These are phyloP conservation scores for Sceloporus tristichus DNA, from an alignment of 2,113 vertebrate genomes.

Conservation along the genomic window DNA sequence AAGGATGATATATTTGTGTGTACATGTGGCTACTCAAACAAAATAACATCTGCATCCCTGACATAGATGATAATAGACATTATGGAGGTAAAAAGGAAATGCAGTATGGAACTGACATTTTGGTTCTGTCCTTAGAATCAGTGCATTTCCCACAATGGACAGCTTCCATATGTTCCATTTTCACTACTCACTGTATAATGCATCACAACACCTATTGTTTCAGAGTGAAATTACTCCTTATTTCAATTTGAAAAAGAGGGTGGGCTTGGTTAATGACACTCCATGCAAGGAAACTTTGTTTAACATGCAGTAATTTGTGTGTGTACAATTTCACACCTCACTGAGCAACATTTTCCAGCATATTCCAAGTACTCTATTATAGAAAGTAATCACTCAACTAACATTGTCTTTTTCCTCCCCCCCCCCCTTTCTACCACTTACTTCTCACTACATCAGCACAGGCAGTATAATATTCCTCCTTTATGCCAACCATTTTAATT, in stretches of 20 bases:
- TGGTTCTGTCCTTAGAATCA: neutral
- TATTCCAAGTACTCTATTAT: constrained; percentile 36
- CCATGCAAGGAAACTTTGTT: constrained; percentile 1
- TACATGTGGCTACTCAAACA: too few relatives aligned
- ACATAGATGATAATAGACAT: neutral
- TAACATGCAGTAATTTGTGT: constrained; percentile 35
- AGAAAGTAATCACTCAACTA: constrained; percentile 49
- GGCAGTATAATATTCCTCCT: neutral
- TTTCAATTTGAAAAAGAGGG: constrained; percentile 52
- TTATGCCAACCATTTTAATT: too few relatives aligned
- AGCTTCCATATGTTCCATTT: neutral
- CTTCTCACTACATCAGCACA: constrained; percentile 22
- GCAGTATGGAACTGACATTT: neutral
- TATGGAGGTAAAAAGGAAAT: neutral
- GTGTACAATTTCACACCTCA: constrained; percentile 58
- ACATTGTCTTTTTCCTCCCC: constrained; percentile 11
- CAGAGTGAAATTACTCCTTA: neutral
- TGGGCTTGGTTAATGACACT: constrained; percentile 45
- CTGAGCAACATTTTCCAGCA: constrained; percentile 55
- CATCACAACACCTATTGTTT: neutral
- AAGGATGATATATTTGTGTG: too few relatives aligned
- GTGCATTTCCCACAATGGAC: neutral
- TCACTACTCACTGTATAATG: neutral
- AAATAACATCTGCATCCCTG: neutral
- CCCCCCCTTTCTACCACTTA: neutral